Evolutionary conservation across 2,888 invertebrate species (phyloP), one percentile per base, ranked within the genome.

Genomic region (Calliphora vomitoria): DNA sequence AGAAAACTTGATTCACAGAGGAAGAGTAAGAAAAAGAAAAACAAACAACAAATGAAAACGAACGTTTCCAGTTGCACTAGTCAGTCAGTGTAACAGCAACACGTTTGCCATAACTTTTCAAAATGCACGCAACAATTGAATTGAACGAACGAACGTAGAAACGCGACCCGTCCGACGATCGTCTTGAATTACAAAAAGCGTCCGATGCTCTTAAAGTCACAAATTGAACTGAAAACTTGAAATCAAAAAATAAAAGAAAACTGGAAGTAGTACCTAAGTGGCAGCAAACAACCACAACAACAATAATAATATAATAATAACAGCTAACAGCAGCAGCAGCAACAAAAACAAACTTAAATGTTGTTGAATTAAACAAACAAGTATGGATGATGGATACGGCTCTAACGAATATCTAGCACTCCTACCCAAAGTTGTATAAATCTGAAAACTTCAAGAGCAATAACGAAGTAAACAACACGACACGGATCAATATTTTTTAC

Each of bases 231-330:
- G 89, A 92, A 87, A 69, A 82, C 58, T 75, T 85, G 10, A 75
- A 69, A 47, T 35, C 53, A 74, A 74, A 82, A 64, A 50, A 31
- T 58, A 44, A 64, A 81, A 74, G 76, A 84, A 64, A 91, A 91
- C 92, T 92, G 91, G 91, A 92, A 92, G 88, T 90, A 92, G 88
- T 90, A 60, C 31, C 31, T 5, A 76, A 87, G 71, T 81, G 83
- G 85, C 87, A 84, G 83, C 75, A 79, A 75, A 71, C 15, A 75
- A 87, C 47, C 66, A 74, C 50, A 75, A 25, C 35, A 71, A 80
- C 69, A 44, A 85, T n/a, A 15, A 44, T 74, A 64, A 68, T 5
- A 55, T 18, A 25, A 31, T 25, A 62, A 68, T 31, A 72, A 71
- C 18, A 69, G 66, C 58, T 69, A 64, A 82, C 31, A 78, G 64